A percentile compares a stretch with the other conserved stretches of the same genome.
Evolutionary conservation across 2,797 vertebrate genomes (phyloP).

Genomic region (Varecia variegata): DNA sequence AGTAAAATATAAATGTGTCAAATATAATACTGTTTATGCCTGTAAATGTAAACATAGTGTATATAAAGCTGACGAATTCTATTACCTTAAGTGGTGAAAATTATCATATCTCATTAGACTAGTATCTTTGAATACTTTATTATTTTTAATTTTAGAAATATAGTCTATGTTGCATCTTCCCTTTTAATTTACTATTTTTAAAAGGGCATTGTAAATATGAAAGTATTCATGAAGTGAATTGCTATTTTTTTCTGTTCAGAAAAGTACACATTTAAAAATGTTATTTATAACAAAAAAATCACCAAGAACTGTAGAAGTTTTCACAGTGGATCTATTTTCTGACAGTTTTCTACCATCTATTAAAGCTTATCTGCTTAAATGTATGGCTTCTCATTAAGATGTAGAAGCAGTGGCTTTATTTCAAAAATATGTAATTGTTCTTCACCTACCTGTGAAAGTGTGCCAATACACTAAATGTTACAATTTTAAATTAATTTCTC

Average conservation of each 20-base stretch:
- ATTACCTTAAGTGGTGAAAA: slow-evolving; percentile 49
- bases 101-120: slow-evolving; percentile 37
- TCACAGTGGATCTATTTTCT: slow-evolving; percentile 58
- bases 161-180: background rate
- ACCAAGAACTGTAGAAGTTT: slow-evolving; percentile 36
- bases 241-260: slow-evolving; percentile 74
- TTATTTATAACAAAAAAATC: slow-evolving; percentile 81
- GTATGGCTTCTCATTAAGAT: slow-evolving; percentile 55
- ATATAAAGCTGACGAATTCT: slow-evolving; percentile 51
- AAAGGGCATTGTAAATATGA: slow-evolving; percentile 80
- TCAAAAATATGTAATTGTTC: slow-evolving; percentile 37
- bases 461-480: slow-evolving; percentile 68
- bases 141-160: slow-evolving; percentile 49
- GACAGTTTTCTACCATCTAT: slow-evolving; percentile 36
- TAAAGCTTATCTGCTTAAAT: slow-evolving; percentile 64
- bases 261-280: slow-evolving; percentile 63
- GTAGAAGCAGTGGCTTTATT: slow-evolving; percentile 8
- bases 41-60: slow-evolving; percentile 43
- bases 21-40: background rate
- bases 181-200: slow-evolving; percentile 49
- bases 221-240: slow-evolving; percentile 73
- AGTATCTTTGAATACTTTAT: slow-evolving; percentile 20
- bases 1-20: slow-evolving; percentile 62
- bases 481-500: slow-evolving; percentile 69
- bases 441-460: slow-evolving; percentile 68